Percentiles rank a stretch among this genome's conserved stretches.
Evolutionary conservation across 1,140 invertebrate genomes (phyloP).

Genomic region (Akabosia matsudoensis): DNA sequence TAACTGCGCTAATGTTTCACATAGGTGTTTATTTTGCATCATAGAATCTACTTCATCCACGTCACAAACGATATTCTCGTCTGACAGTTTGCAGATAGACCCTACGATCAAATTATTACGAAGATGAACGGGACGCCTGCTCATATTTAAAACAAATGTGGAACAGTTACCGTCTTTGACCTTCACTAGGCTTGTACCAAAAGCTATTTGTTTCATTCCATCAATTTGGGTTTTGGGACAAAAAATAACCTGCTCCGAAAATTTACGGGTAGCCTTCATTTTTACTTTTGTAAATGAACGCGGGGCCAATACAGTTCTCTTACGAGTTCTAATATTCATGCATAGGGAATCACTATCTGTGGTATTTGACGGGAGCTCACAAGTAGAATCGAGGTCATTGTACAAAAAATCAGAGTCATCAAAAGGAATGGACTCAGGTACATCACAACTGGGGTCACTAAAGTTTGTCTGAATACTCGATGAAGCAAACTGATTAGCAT

Average conservation of each 20-base stretch:
- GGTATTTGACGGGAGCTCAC: neutral
- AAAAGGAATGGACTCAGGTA: neutral
- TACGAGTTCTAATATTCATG: neutral
- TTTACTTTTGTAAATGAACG: neutral
- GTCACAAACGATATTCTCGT: neutral
- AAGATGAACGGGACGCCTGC: neutral
- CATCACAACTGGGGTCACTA: too few relatives aligned
- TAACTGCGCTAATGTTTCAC: neutral
- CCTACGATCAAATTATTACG: neutral
- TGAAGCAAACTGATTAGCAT: neutral
- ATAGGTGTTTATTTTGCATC: neutral
- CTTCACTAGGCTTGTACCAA: neutral
- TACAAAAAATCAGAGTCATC: neutral
- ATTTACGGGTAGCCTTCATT: neutral
- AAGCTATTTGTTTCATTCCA: neutral
- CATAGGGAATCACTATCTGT: neutral
- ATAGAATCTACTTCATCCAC: neutral
- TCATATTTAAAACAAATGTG: neutral
- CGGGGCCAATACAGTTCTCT: neutral
- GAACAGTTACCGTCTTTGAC: neutral
- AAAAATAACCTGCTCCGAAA: neutral
- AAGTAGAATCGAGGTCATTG: neutral
- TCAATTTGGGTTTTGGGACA: neutral
- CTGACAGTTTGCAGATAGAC: neutral
- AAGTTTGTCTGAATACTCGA: too few relatives aligned